Evolutionary conservation across 2,888 invertebrate genomes (phyloP), one percentile per base, ranked within the genome.

Genomic region (Danaus chrysippus): DNA sequence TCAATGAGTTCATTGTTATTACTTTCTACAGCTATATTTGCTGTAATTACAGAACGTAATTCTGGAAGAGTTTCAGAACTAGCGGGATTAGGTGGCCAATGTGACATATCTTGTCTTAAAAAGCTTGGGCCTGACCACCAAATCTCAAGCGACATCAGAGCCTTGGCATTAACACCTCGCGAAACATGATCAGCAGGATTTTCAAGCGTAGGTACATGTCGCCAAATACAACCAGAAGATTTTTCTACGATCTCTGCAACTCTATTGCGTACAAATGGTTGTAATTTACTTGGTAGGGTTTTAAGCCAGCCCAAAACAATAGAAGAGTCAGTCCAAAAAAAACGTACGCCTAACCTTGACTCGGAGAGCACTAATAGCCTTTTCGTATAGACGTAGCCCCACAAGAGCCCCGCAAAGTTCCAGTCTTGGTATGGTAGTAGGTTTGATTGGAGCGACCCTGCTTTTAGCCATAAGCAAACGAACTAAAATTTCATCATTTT

Each of bases 341-440:
- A 44, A 52, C 6, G 15, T 46, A 2, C 44, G 57, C 6, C 8
- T 52, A 11, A 73, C 11, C 0, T 68, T 46, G 3, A 58, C 9
- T 23, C 71, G 59, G 2, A 76, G 64, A 3, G 73, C 67, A 0
- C 15, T 13, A 0, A 58, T 52, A 8, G 58, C 68, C 58, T 76
- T 75, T 23, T 72, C 63, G 57, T 65, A 72, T 0, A 75, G 53
- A n/a, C 71, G 70, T 44, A 69, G 66, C 49, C 69, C 72, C 0
- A 74, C 53, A n/a, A 75, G 41, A 12, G 75, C 75, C 8, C 70
- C 74, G 56, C 75, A 76, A 1, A 76, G 57, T 34, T 77, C 76
- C 5, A 77, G 68, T n/a, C 75, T 43, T 2, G 76, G 75, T 10
- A 73, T 75, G 0, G 73, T 76, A 12, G n/a, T 0, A 56, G 72